Base-by-base conservation (phyloP, 1,140 invertebrate species). In the Venustaconcha ellipsiformis region DNA sequence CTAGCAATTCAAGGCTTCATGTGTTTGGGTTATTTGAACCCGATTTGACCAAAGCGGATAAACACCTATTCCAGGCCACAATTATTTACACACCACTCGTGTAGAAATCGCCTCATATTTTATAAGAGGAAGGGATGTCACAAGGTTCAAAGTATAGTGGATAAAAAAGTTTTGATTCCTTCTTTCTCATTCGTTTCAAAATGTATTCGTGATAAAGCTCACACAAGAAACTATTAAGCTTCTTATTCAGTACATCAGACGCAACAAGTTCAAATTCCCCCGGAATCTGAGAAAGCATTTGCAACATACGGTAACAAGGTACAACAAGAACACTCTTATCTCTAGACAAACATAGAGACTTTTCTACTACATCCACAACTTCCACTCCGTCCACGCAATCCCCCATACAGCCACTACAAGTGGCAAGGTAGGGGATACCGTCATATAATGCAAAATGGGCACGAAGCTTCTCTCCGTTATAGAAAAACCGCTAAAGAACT, bases 91-190 rank as follows among this genome's bases (percentile, higher is more conserved):
- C 65, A 72, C 78, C 13, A 74, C 78, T 15, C 48, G 58, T 23
- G 79, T 75, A 48, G 14, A 78, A 80, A 64, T 57, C 82, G 14
- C 72, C 80, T 18, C 37, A 64, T 26, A 63, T 65, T 57, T 14
- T 83, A 6, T 77, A 83, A 57, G 77, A 83, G 30, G 83, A 80
- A 72, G 82, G 83, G 80, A 72, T 75, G 17, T 58, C 18, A 55
- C 65, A 72, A 37, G 77, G 68, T 11, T 57, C 68, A 2, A 78
- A 56, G n/a, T 80, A 82, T 60, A 82, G 65, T 57, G 18, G 2
- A 63, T 8, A 63, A 79, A 23, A 20, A 55, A 48, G 69, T 67
- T 17, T 4, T 26, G n/a, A 83, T 68, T 67, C 74, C 77, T 4
- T 74, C 74, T 18, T 83, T 84, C 57, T n/a, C n/a, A 14, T 55